phyloP scores from a whole-genome alignment of 2,113 vertebrate species.

The Thymallus thymallus region DNA sequence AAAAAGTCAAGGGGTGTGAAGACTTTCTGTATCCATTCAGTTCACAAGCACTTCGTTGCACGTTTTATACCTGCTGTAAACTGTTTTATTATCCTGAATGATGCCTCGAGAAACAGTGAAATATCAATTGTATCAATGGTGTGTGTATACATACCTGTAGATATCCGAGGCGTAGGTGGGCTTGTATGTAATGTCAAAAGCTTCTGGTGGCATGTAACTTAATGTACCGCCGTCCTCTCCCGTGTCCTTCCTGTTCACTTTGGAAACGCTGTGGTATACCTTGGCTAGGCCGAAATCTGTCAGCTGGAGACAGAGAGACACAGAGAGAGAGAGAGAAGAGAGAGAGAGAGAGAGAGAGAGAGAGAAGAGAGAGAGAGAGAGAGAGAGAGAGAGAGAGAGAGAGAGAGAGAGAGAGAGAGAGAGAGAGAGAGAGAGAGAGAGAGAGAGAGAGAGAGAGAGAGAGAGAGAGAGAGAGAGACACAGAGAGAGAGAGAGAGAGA shows the following conservation, averaged over 20 bases:
- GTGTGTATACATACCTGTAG: slow-evolving; percentile 71
- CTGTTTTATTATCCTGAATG: not conserved
- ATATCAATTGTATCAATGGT: not conserved
- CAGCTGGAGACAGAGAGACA: slow-evolving; percentile 63
- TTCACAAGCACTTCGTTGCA: too few relatives aligned
- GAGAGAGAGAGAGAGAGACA: too few relatives aligned
- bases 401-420: not conserved
- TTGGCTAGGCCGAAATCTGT: slow-evolving; percentile 82
- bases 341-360: too few relatives aligned
- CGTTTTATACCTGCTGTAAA: too few relatives aligned
- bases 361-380: too few relatives aligned
- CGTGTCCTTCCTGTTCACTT: not conserved
- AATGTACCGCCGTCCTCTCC: slow-evolving; percentile 63
- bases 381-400: slow-evolving; percentile 8
- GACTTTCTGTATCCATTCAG: too few relatives aligned
- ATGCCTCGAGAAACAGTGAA: not conserved
- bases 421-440: not conserved
- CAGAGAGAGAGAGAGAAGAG: not conserved
- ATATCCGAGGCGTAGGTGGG: slow-evolving; percentile 71
- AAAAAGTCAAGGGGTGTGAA: too few relatives aligned
- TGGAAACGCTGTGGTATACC: slow-evolving; percentile 51
- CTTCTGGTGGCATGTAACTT: slow-evolving; percentile 80
- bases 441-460: too few relatives aligned
- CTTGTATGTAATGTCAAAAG: slow-evolving; percentile 55
- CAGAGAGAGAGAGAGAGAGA: too few relatives aligned